Evolutionary conservation across 1,140 invertebrate genomes (phyloP), one percentile per base, ranked within the genome.

Genomic region (Drosophila yakuba): DNA sequence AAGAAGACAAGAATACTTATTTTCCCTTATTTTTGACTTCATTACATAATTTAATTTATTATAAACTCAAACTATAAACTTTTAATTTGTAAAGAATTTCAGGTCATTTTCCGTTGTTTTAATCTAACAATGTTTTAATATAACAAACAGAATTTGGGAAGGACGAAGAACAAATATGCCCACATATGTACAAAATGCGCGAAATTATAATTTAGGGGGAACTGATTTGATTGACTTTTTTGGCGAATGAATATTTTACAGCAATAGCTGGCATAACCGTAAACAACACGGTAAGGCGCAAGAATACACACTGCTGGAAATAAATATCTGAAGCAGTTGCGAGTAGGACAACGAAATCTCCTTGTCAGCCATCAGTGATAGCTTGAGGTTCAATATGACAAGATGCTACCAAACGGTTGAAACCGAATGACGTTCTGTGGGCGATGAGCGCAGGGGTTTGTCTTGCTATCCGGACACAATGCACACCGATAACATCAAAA

Each of bases 221-320:
- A 78, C 78, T 7, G 28, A 32, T 32, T 73, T 72, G 14, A 51
- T 60, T 47, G 28, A 20, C 43, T 44, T 73, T 64, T 55, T 56
- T 64, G 48, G 39, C 67, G 74, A 75, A 74, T 81, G 84, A 88
- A 89, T 88, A 80, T 89, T 88, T 83, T 77, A 83, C 83, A 50
- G 59, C 41, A 79, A 76, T 66, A 41, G 52, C 67, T 72, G 71
- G 68, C 59, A 41, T 67, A 79, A 57, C 73, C 81, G 32, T 58
- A 72, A 74, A 69, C 75, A 72, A 79, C 51, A 59, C 56, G 78
- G 44, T 56, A 41, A 32, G 11, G 25, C 3, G 10, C 3, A 14
- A 15, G 11, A 23, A 28, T 44, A 55, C 38, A 69, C 47, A 39
- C 45, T 68, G 63, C 25, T 55, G 0, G 39, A 71, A 71, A 71